phyloP scores from a whole-genome alignment of 2,888 invertebrate species.

The Thelaira solivaga region DNA sequence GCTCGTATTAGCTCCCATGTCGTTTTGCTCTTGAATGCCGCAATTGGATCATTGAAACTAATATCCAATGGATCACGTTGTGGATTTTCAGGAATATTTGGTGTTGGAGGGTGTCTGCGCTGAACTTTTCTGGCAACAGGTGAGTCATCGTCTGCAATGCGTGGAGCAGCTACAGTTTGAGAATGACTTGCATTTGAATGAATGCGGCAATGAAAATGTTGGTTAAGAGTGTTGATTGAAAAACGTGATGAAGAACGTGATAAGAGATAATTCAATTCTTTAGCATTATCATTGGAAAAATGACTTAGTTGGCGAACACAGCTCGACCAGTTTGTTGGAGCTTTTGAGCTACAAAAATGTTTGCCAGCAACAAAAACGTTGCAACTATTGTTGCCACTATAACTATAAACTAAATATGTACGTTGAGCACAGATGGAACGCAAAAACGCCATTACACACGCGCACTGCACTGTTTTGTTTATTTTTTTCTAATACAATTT shows the following conservation, averaged over 20 bases:
- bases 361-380: conserved; percentile 55
- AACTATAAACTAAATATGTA: conserved; percentile 71
- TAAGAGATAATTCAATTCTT: conserved; percentile 44
- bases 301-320: conserved; percentile 45
- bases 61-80: conserved; percentile 86
- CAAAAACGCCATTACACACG: conserved; percentile 77
- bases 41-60: conserved; percentile 90
- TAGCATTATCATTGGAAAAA: conserved; percentile 43
- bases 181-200: conserved; percentile 63
- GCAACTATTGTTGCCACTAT: conserved; percentile 62
- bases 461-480: conserved; percentile 58
- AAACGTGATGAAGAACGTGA: neutral
- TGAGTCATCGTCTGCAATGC: conserved; percentile 33
- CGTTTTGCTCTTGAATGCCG: conserved; percentile 97
- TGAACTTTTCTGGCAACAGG: conserved; percentile 7
- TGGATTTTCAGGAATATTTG: conserved; percentile 67
- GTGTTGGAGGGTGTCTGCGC: conserved; percentile 43
- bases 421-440: conserved; percentile 75
- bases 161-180: conserved; percentile 51
- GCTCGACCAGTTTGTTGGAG: conserved; percentile 42
- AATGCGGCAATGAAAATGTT: conserved; percentile 39
- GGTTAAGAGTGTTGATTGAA: conserved; percentile 10
- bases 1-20: conserved; percentile 94
- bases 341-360: conserved; percentile 47
- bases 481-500: neutral